These are phyloP conservation scores for Drosophila koepferae DNA, from an alignment of 2,888 invertebrate genomes.

Conservation along the genomic window DNA sequence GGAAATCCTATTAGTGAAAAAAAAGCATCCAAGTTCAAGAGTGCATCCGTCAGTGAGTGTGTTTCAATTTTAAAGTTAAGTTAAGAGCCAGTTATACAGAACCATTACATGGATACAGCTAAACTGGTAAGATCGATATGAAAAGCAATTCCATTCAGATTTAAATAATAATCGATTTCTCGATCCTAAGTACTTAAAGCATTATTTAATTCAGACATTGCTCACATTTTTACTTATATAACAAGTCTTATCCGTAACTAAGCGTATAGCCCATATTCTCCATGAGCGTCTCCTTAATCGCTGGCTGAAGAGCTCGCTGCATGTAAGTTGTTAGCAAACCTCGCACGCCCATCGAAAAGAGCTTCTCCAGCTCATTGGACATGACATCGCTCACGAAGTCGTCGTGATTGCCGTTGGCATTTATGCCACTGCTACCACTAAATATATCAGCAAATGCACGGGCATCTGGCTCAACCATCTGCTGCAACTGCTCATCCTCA, in stretches of 20 bases:
- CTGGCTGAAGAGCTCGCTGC: conserved; percentile 93
- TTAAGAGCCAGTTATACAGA: conserved; percentile 35
- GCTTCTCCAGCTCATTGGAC: conserved; percentile 93
- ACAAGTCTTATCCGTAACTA: conserved; percentile 89
- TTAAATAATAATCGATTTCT: not conserved
- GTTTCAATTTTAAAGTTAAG: conserved; percentile 6
- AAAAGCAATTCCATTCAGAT: not conserved
- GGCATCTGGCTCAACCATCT: conserved; percentile 83
- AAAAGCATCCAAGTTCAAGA: conserved; percentile 50
- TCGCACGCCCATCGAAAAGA: conserved; percentile 93
- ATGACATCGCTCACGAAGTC: conserved; percentile 88
- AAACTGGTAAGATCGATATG: conserved; percentile 74
- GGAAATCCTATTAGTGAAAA: conserved; percentile 61
- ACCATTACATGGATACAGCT: conserved; percentile 71
- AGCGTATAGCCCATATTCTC: conserved; percentile 94
- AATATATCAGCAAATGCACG: conserved; percentile 83
- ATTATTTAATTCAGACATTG: conserved; percentile 44
- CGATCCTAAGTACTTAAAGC: conserved; percentile 45
- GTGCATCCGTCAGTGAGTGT: conserved; percentile 31
- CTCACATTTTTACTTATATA: conserved; percentile 18
- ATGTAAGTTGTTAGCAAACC: conserved; percentile 92
- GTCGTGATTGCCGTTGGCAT: conserved; percentile 79
- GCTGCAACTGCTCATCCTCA: conserved; percentile 76
- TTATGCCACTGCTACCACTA: conserved; percentile 23
- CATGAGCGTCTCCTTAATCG: conserved; percentile 94